Conservation (phyloP, 1,140 invertebrate species). For the Oedothorax gibbosus region DNA sequence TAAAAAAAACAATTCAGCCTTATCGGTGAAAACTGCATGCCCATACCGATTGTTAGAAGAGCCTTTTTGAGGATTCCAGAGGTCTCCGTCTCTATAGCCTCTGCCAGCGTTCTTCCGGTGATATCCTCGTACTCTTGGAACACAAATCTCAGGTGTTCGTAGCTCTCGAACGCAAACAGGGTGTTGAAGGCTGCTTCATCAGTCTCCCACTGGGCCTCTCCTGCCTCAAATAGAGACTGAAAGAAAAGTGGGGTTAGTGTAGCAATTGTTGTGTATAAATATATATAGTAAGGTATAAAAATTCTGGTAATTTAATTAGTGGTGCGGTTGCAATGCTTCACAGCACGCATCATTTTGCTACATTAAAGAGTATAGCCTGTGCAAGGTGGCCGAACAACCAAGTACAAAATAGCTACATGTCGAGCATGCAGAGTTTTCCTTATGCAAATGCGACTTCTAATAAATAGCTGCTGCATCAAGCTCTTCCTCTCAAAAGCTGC, state of each 20-base stretch:
- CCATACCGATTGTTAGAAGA: slow-evolving; percentile 47
- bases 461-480: too few species aligned
- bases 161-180: slow-evolving; percentile 51
- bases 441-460: too few species aligned
- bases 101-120: slow-evolving; percentile 38
- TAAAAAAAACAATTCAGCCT: background rate
- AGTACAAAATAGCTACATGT: too few species aligned
- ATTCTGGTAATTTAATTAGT: too few species aligned
- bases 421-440: too few species aligned
- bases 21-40: background rate
- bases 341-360: too few species aligned
- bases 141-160: slow-evolving; percentile 53
- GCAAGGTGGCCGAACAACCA: too few species aligned
- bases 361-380: too few species aligned
- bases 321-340: too few species aligned
- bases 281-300: background rate
- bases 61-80: slow-evolving; percentile 42
- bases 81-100: slow-evolving; percentile 52
- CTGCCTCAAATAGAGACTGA: slow-evolving; percentile 50
- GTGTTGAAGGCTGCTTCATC: slow-evolving; percentile 55
- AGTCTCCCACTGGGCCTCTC: slow-evolving; percentile 54
- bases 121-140: slow-evolving; percentile 59
- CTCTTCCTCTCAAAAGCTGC: too few species aligned
- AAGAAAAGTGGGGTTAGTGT: background rate
- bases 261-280: background rate